Evolutionary conservation across 2,888 invertebrate species (phyloP).

Genomic region (Eupithecia vulgata): DNA sequence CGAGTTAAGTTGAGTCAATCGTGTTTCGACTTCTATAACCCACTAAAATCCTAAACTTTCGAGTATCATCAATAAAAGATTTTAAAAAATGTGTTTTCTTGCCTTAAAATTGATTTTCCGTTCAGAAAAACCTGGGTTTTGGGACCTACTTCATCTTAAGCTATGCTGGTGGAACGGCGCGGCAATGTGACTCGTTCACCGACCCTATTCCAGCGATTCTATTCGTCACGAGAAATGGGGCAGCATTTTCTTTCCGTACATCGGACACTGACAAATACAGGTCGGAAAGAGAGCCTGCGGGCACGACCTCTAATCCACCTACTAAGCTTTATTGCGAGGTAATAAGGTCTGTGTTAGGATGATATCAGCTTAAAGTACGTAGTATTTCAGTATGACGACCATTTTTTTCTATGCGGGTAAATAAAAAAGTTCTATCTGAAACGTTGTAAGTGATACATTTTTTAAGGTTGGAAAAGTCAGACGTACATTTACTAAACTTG

Average conservation of each 20-base stretch:
- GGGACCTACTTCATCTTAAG: too few species aligned
- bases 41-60: too few species aligned
- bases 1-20: too few species aligned
- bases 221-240: conserved; percentile 5
- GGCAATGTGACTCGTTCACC: background rate
- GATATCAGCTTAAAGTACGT: background rate
- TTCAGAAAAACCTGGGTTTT: too few species aligned
- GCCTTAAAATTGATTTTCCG: too few species aligned
- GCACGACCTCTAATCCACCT: background rate
- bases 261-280: conserved; percentile 40
- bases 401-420: conserved; percentile 1
- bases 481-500: too few species aligned
- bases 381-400: background rate
- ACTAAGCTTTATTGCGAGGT: conserved; percentile 17
- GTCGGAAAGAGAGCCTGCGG: background rate
- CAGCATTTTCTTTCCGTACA: conserved; percentile 10
- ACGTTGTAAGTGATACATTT: background rate
- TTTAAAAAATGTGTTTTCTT: too few species aligned
- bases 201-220: background rate
- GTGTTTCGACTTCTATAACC: too few species aligned
- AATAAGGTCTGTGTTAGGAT: conserved; percentile 3
- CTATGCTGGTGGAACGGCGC: background rate
- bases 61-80: too few species aligned
- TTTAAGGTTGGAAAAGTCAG: background rate
- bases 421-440: background rate